A percentile compares a stretch with the other conserved stretches of the same genome.
Conservation (phyloP, 2,888 invertebrate genomes). For the Helleia helle region DNA sequence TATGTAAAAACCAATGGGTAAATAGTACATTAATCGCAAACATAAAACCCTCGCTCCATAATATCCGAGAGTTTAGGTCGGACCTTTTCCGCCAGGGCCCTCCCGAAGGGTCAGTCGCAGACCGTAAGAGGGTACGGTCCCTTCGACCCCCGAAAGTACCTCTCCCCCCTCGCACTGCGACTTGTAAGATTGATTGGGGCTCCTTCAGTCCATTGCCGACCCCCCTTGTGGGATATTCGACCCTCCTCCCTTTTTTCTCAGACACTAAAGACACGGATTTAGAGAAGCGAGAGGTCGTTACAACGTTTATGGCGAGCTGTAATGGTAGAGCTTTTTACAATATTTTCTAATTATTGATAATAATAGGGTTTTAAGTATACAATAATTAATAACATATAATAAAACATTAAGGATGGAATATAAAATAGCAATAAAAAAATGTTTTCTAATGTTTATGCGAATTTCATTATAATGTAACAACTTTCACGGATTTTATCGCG, state of each 20-base stretch:
- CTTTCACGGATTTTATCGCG: too few species aligned
- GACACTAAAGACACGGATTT: slow-evolving; percentile 42
- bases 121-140: slow-evolving; percentile 68
- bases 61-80: slow-evolving; percentile 47
- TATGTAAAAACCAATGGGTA: slow-evolving; percentile 16
- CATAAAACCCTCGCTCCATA: slow-evolving; percentile 25
- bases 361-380: too few species aligned
- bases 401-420: too few species aligned
- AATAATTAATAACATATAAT: too few species aligned
- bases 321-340: background rate
- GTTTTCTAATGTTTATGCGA: too few species aligned
- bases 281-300: slow-evolving; percentile 37
- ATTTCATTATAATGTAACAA: too few species aligned
- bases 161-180: slow-evolving; percentile 49
- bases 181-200: slow-evolving; percentile 76
- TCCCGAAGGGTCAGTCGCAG: slow-evolving; percentile 62
- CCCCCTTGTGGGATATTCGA: slow-evolving; percentile 63
- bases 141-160: slow-evolving; percentile 51
- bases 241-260: slow-evolving; percentile 66
- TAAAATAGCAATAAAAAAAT: too few species aligned
- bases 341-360: slow-evolving; percentile 3
- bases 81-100: slow-evolving; percentile 48
- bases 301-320: slow-evolving; percentile 1
- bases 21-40: slow-evolving; percentile 25
- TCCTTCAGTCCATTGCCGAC: slow-evolving; percentile 72